These are phyloP conservation scores for Heliconius cydno DNA, from an alignment of 2,888 invertebrate genomes.

Conservation along the genomic window DNA sequence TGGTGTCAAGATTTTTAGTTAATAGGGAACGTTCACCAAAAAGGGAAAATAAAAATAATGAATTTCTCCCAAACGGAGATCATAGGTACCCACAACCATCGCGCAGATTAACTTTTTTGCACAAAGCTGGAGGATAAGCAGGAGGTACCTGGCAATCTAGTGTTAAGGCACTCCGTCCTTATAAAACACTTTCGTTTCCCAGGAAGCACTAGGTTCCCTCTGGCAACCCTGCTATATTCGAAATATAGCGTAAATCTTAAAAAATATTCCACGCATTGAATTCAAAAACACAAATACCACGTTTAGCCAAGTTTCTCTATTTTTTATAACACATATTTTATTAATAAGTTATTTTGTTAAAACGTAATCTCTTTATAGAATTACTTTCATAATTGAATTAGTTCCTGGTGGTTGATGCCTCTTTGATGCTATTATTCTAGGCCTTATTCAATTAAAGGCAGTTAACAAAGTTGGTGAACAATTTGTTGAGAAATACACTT, in stretches of 20 bases:
- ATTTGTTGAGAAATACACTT: slow-evolving; percentile 18
- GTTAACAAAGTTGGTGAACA: slow-evolving; percentile 28
- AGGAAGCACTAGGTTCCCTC: no score
- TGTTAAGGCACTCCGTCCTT: not conserved
- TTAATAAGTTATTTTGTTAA: not conserved
- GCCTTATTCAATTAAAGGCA: slow-evolving; percentile 20
- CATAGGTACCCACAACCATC: no score
- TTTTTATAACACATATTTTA: not conserved
- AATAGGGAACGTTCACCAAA: no score
- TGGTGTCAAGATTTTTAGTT: no score
- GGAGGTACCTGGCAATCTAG: not conserved
- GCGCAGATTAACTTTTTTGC: no score
- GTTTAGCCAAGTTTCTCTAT: not conserved
- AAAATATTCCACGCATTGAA: no score
- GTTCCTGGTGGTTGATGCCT: slow-evolving; percentile 21
- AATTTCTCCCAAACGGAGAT: no score
- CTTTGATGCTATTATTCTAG: slow-evolving; percentile 29
- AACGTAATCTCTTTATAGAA: slow-evolving; percentile 8
- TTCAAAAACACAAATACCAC: no score
- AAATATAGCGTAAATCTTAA: no score
- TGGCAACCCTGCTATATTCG: no score
- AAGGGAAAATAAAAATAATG: no score
- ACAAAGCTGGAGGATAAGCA: not conserved
- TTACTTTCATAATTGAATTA: slow-evolving; percentile 21
- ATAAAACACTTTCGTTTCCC: no score